Conservation (phyloP, 1,140 invertebrate genomes). For the Liolophura sinensis region DNA sequence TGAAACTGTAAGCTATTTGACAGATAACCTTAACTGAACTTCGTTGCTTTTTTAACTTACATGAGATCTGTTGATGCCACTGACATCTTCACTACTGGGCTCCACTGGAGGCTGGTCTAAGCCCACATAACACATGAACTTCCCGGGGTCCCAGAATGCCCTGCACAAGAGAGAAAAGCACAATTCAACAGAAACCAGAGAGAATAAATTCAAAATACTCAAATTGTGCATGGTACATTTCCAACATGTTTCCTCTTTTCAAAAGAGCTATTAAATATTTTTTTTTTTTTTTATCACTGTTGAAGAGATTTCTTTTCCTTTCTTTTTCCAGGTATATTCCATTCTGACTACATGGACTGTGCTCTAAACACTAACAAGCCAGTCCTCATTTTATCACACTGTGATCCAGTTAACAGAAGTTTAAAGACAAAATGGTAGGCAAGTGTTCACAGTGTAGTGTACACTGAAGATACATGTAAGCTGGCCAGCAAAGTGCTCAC, state of each 20-base stretch:
- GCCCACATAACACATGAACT: constrained; percentile 78
- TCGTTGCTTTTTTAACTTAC: constrained; percentile 45
- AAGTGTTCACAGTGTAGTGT: too few relatives aligned
- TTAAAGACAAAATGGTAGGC: too few relatives aligned
- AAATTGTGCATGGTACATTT: constrained; percentile 2
- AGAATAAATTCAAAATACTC: neutral
- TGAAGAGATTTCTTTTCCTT: too few relatives aligned
- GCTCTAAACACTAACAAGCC: too few relatives aligned
- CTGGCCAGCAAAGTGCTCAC: too few relatives aligned
- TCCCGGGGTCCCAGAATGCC: constrained; percentile 66
- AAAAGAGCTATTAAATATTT: neutral
- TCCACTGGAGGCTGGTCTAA: constrained; percentile 72
- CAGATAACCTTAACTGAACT: too few relatives aligned
- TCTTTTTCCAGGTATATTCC: too few relatives aligned
- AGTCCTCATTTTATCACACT: too few relatives aligned
- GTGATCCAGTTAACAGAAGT: too few relatives aligned
- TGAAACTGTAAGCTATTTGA: too few relatives aligned
- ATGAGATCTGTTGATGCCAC: constrained; percentile 64
- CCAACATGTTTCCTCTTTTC: neutral
- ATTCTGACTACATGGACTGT: too few relatives aligned
- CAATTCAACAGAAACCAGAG: neutral
- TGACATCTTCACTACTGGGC: constrained; percentile 66
- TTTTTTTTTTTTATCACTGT: neutral
- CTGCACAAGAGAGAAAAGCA: constrained; percentile 33
- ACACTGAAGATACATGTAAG: too few relatives aligned